Evolutionary conservation across 2,113 vertebrate genomes (phyloP).

Genomic region (Sterrhoptilus dennistouni): DNA sequence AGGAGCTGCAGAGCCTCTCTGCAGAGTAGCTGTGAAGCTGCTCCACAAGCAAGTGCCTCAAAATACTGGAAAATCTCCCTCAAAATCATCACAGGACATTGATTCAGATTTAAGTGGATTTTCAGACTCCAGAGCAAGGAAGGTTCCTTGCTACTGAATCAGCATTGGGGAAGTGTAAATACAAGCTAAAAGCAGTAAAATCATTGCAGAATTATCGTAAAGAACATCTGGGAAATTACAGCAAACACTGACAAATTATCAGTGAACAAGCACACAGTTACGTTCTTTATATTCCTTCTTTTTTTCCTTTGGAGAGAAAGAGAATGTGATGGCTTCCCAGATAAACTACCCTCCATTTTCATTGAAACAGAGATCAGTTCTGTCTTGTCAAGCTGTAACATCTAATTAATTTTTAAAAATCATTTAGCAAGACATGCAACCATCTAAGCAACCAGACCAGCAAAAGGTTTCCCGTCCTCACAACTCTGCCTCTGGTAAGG

Average conservation of each 20-base stretch:
- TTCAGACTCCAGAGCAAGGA: not conserved
- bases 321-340: not conserved
- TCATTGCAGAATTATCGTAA: not conserved
- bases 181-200: not conserved
- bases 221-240: not conserved
- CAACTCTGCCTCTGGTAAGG: not conserved
- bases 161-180: not conserved
- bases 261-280: not conserved
- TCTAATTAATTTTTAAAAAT: not conserved
- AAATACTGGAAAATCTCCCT: not conserved
- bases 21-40: not conserved
- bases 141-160: not conserved
- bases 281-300: accelerated
- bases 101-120: not conserved
- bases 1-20: not conserved
- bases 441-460: not conserved
- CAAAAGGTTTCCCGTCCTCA: not conserved
- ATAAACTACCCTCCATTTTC: not conserved
- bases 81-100: accelerated
- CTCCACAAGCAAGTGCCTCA: not conserved
- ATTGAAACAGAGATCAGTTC: not conserved
- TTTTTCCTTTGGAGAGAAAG: not conserved
- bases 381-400: not conserved
- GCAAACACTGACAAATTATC: not conserved
- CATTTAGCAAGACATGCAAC: not conserved